Base-by-base conservation (phyloP, 2,113 vertebrate genomes). In the Tautogolabrus adspersus region DNA sequence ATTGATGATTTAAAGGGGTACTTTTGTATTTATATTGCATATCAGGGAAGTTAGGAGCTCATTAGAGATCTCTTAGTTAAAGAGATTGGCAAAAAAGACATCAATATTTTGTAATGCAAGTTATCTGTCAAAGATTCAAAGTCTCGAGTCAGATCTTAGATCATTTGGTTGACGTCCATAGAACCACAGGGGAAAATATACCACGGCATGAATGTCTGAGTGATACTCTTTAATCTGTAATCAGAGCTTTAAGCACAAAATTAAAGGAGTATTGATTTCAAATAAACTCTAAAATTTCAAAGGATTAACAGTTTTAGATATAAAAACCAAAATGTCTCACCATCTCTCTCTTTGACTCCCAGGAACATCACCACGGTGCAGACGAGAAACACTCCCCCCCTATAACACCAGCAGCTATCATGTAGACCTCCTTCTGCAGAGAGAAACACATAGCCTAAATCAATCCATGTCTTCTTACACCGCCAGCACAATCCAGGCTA, bases 281-380 rank as follows among this genome's bases (percentile, higher is more conserved):
- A 49, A 18, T 49, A 18, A 49, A 8, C 6, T 5, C 16, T 42
- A 18, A 7, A 1, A 18, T 49, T 49, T 49, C 16, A 18, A 3
- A 49, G 6, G 18, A 47, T 15, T 13, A 18, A 18, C 16, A 18
- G 16, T 49, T 5, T 18, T 49, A 8, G 18, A 18, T 4, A 18
- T 19, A 8, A 49, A 18, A 49, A 18, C 10, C 7, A 38, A 16
- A 37, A 3, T 22, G 1, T 30, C 96, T 96, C 88, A 98, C 97
- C 97, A 6, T 97, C 94, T 93, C 87, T 94, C 92, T 99, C 97
- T 87, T 93, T 97, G 63, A 99, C 97, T 75, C 98, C 98, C 16
- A 97, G 81, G 86, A 95, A 94, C 92, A 99, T 96, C 76, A 96
- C 78, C 46, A 93, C 1, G 0, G 92, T 94, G 91, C 97, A 98